These are phyloP conservation scores for Hemicentrotus pulcherrimus DNA, from an alignment of 35 echinoderm and acorn worm species.

Conservation along the genomic window DNA sequence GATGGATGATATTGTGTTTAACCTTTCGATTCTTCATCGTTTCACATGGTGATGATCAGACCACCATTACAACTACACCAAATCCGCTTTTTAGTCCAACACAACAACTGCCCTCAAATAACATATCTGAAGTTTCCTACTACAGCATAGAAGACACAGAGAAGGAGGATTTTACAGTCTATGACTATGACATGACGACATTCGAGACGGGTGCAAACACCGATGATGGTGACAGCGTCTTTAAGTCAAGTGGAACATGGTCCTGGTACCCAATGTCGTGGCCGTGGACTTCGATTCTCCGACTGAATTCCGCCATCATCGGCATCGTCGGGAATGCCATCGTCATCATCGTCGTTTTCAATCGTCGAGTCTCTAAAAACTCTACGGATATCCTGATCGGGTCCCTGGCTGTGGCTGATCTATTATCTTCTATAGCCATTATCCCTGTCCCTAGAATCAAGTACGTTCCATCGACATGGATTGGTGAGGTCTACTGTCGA, in stretches of 20 bases:
- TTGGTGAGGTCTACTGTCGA: constrained; percentile 64
- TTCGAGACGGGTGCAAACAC: neutral
- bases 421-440: constrained; percentile 51
- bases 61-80: neutral
- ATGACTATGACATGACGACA: neutral
- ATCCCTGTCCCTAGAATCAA: constrained; percentile 42
- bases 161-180: neutral
- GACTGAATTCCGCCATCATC: constrained; percentile 39
- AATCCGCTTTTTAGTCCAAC: neutral
- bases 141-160: neutral
- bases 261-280: neutral
- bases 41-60: neutral
- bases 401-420: constrained; percentile 61
- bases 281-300: neutral
- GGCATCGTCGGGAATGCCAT: constrained; percentile 68
- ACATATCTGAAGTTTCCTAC: neutral
- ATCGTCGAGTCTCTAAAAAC: constrained; percentile 44
- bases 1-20: neutral
- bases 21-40: neutral
- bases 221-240: neutral
- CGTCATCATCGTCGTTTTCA: constrained; percentile 61
- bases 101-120: neutral
- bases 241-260: neutral
- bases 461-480: neutral
- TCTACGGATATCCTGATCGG: constrained; percentile 68